A percentile compares a stretch with the other conserved stretches of the same genome.
Evolutionary conservation across 2,113 vertebrate species (phyloP).

Genomic region (Coracopsis vasa): DNA sequence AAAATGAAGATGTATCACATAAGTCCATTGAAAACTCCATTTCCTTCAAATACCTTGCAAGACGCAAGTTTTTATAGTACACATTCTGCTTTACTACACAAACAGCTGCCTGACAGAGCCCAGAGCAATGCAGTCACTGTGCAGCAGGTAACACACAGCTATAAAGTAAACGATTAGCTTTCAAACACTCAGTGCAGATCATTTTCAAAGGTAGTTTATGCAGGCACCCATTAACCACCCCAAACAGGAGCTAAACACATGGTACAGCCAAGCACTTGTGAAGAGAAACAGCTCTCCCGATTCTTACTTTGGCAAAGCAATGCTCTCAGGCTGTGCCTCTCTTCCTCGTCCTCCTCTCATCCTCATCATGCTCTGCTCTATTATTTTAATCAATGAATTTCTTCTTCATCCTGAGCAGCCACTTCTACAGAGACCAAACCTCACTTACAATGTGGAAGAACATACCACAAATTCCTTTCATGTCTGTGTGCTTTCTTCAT

Average conservation of each 20-base stretch:
- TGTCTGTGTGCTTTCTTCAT: not conserved
- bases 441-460: not conserved
- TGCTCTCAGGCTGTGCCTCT: not conserved
- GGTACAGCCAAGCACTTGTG: not conserved
- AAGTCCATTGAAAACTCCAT: slow-evolving; percentile 2
- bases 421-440: not conserved
- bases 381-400: not conserved
- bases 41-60: not conserved
- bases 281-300: not conserved
- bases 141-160: not conserved
- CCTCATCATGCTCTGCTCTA: not conserved
- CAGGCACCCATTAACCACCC: not conserved
- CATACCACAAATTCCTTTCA: not conserved
- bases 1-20: not conserved
- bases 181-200: not conserved
- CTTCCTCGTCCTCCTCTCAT: not conserved
- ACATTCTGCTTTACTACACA: not conserved
- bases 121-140: not conserved
- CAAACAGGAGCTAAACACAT: not conserved
- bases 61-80: not conserved
- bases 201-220: slow-evolving; percentile 3
- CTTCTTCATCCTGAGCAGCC: not conserved
- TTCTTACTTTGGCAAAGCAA: not conserved
- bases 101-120: not conserved
- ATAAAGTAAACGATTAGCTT: not conserved